Evolutionary conservation across 1,140 invertebrate genomes (phyloP).

Genomic region (Pseudomyrmex sp.): DNA sequence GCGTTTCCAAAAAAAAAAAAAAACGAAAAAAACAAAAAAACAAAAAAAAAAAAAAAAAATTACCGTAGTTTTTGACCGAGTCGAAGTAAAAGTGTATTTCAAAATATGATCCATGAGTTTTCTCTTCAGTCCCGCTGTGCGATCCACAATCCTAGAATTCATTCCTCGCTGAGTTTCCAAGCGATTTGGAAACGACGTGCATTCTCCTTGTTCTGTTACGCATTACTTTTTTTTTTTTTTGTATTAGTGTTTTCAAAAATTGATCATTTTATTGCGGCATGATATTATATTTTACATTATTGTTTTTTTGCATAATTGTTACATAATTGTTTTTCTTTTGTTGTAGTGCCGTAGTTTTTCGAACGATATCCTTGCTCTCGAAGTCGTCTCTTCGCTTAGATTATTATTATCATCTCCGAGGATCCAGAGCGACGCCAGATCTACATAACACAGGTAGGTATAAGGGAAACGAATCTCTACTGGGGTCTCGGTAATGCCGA

Average conservation of each 20-base stretch:
- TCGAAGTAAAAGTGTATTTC: slow-evolving; percentile 85
- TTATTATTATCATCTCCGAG: slow-evolving; percentile 53
- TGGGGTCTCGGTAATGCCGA: slow-evolving; percentile 75
- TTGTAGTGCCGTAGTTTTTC: slow-evolving; percentile 46
- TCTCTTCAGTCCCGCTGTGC: slow-evolving; percentile 20
- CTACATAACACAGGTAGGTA: slow-evolving; percentile 65
- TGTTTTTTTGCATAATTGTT: too few species aligned
- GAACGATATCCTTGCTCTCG: slow-evolving; percentile 25
- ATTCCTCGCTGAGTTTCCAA: too few species aligned
- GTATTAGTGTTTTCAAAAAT: too few species aligned
- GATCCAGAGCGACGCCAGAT: slow-evolving; percentile 34
- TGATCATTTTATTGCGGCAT: not conserved
- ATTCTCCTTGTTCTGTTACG: not conserved
- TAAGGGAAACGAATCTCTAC: slow-evolving; percentile 79
- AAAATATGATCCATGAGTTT: slow-evolving; percentile 74
- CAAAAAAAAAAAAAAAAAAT: slow-evolving; percentile 60
- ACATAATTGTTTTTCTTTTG: slow-evolving; percentile 21
- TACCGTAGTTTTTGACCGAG: slow-evolving; percentile 85
- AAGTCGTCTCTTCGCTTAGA: slow-evolving; percentile 56
- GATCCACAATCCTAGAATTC: not conserved
- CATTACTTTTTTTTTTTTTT: not conserved
- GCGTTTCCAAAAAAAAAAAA: slow-evolving; percentile 52
- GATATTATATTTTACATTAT: not conserved
- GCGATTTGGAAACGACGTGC: too few species aligned
- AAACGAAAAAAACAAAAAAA: slow-evolving; percentile 44